Percentiles rank a stretch among this genome's conserved stretches.
Evolutionary conservation across 2,888 invertebrate species (phyloP).

Genomic region (Therioaphis trifolii): DNA sequence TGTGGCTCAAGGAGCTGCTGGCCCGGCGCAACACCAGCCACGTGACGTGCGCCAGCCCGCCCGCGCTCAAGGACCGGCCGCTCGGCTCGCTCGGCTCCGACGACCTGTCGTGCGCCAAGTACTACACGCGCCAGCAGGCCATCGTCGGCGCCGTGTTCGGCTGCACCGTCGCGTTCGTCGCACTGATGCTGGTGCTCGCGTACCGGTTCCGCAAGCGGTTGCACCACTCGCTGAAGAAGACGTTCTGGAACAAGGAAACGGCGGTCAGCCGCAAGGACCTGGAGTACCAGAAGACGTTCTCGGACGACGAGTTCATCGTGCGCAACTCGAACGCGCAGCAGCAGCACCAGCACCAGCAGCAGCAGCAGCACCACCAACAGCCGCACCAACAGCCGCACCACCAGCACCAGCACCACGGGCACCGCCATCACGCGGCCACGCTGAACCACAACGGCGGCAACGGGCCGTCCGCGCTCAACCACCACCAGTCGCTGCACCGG

Average conservation of each 20-base stretch:
- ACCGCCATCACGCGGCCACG: too few relatives aligned
- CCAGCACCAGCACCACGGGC: background rate
- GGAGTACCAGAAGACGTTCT: constrained; percentile 90
- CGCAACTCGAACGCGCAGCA: constrained; percentile 72
- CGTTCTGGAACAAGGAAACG: constrained; percentile 81
- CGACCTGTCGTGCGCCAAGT: constrained; percentile 83
- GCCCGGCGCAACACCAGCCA: constrained; percentile 76
- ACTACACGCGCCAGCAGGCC: constrained; percentile 82
- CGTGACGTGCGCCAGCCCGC: constrained; percentile 80
- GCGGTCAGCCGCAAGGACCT: constrained; percentile 80
- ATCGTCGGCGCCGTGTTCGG: constrained; percentile 82
- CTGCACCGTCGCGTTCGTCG: constrained; percentile 78
- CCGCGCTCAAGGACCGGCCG: constrained; percentile 78
- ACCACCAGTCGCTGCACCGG: background rate
- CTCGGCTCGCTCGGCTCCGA: constrained; percentile 79
- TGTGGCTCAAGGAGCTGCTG: constrained; percentile 83
- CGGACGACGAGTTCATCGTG: constrained; percentile 86
- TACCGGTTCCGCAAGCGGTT: constrained; percentile 85
- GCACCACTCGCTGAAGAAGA: constrained; percentile 84
- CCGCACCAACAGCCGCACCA: background rate
- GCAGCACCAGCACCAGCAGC: constrained; percentile 25
- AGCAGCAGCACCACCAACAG: background rate
- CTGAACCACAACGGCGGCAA: background rate
- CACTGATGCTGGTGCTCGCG: constrained; percentile 78
- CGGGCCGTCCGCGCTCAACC: background rate